These are phyloP conservation scores for Pteria penguin DNA, from an alignment of 2,888 invertebrate genomes.

Conservation along the genomic window DNA sequence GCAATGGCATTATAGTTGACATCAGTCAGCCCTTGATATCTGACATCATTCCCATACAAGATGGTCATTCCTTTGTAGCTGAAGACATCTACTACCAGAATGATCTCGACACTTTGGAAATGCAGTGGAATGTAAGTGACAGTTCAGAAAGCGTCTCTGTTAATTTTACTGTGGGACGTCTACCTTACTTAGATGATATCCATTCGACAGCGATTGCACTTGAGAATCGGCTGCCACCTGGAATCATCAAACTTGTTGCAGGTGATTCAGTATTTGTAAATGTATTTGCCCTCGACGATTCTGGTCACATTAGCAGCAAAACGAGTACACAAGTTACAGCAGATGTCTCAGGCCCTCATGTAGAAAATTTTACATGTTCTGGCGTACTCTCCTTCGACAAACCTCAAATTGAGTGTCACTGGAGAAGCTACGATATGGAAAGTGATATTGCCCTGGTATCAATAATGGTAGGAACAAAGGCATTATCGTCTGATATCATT, in stretches of 20 bases:
- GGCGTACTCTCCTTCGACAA: conserved; percentile 37
- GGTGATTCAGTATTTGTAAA: conserved; percentile 49
- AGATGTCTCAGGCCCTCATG: conserved; percentile 46
- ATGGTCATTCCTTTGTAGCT: conserved; percentile 26
- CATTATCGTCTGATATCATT: conserved; percentile 23
- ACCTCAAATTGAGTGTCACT: conserved; percentile 44
- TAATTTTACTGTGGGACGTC: conserved; percentile 21
- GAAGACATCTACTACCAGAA: conserved; percentile 37
- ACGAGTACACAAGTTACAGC: conserved; percentile 49
- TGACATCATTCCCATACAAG: conserved; percentile 27
- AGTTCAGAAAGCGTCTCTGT: background rate
- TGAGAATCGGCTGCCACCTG: background rate
- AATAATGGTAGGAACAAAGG: conserved; percentile 46
- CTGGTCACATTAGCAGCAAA: conserved; percentile 42
- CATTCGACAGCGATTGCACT: background rate
- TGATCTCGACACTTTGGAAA: conserved; percentile 30
- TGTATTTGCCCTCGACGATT: conserved; percentile 46
- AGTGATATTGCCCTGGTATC: conserved; percentile 41
- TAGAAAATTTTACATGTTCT: conserved; percentile 45
- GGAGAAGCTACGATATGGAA: conserved; percentile 50
- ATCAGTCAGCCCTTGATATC: conserved; percentile 42
- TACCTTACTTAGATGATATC: conserved; percentile 23
- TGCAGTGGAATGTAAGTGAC: conserved; percentile 43
- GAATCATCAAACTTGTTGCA: conserved; percentile 24
- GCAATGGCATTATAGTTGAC: conserved; percentile 60